Evolutionary conservation across 2,113 vertebrate species (phyloP).

Genomic region (Chelonoidis abingdonii): DNA sequence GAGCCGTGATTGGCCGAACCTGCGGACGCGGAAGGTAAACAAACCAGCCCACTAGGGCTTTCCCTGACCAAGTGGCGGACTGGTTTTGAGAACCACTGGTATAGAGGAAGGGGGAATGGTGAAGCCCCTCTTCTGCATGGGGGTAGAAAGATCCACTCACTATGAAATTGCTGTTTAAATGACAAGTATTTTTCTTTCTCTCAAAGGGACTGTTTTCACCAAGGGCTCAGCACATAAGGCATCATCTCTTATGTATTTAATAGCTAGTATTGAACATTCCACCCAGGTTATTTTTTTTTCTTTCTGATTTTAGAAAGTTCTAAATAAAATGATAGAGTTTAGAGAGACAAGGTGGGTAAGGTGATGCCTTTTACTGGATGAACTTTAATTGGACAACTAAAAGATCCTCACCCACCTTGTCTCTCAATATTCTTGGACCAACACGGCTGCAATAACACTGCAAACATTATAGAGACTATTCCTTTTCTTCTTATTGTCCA

Average conservation of each 20-base stretch:
- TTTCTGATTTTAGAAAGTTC: not conserved
- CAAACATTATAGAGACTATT: not conserved
- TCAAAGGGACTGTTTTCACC: not conserved
- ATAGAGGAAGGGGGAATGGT: not conserved
- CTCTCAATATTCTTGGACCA: too few species aligned
- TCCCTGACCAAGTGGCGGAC: too few species aligned
- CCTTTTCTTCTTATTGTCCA: not conserved
- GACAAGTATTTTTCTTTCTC: not conserved
- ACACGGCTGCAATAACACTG: too few species aligned
- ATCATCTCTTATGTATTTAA: not conserved
- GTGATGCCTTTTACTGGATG: too few species aligned
- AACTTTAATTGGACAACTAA: too few species aligned
- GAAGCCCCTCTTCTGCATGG: not conserved
- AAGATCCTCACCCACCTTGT: too few species aligned
- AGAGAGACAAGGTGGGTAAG: too few species aligned
- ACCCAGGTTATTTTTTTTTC: not conserved
- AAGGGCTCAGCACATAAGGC: not conserved
- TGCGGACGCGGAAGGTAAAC: too few species aligned
- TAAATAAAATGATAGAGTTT: not conserved
- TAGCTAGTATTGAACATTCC: not conserved
- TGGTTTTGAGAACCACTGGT: not conserved
- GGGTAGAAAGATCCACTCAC: not conserved
- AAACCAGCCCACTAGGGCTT: too few species aligned
- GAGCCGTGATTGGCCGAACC: too few species aligned
- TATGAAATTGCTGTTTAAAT: constrained; percentile 3